phyloP scores from a whole-genome alignment of 2,113 vertebrate species.

The Mohoua ochrocephala region DNA sequence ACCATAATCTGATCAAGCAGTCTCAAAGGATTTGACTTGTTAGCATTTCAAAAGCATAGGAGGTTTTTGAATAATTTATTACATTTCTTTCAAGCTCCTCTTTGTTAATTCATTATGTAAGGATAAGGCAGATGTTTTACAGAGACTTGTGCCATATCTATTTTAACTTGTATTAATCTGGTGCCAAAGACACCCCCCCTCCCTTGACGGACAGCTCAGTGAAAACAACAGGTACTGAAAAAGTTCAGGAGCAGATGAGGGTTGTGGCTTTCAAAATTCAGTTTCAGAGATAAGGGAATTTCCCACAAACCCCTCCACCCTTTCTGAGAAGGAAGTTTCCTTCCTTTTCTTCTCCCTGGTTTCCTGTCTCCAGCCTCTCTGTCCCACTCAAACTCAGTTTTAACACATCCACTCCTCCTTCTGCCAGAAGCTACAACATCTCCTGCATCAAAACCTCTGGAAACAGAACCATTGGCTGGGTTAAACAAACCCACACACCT shows the following conservation, averaged over 20 bases:
- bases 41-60: conserved; percentile 37
- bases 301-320: neutral
- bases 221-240: neutral
- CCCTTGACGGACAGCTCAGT: neutral
- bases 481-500: neutral
- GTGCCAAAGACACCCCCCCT: neutral
- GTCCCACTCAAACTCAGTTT: neutral
- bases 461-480: neutral
- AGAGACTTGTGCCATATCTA: neutral
- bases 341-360: neutral
- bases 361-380: too few relatives aligned
- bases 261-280: neutral
- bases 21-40: neutral
- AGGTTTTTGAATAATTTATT: conserved; percentile 52
- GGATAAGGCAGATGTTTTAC: conserved; percentile 35
- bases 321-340: neutral
- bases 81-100: conserved; percentile 32
- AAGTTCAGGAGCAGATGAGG: neutral
- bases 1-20: neutral
- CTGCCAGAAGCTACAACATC: neutral
- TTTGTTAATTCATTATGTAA: conserved; percentile 46
- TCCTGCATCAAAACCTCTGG: neutral
- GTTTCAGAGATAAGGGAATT: neutral
- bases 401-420: neutral
- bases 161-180: neutral